A percentile compares a stretch with the other conserved stretches of the same genome.
Evolutionary conservation across 2,888 invertebrate species (phyloP).

Genomic region (Microctonus brassicae): DNA sequence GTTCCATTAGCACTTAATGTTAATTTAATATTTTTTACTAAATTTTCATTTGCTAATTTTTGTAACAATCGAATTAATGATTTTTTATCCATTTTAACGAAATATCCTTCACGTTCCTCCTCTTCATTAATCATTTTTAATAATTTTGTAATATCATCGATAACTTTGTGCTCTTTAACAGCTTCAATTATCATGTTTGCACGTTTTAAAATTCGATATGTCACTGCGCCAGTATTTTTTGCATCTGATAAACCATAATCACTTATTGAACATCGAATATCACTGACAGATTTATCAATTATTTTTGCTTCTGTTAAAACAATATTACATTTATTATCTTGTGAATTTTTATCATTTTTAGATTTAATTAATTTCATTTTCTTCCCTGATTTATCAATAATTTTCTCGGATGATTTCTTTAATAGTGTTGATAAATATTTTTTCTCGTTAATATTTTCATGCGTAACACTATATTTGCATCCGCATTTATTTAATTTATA

Average conservation of each 20-base stretch:
- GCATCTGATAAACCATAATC: conserved; percentile 51
- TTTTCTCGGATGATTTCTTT: not conserved
- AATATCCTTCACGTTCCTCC: conserved; percentile 73
- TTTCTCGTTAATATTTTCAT: not conserved
- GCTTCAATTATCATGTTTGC: conserved; percentile 76
- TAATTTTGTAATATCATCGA: conserved; percentile 72
- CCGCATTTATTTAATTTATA: not conserved
- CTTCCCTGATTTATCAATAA: not conserved
- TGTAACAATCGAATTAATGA: conserved; percentile 75
- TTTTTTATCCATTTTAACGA: conserved; percentile 76
- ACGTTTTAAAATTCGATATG: conserved; percentile 71
- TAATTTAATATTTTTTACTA: conserved; percentile 73
- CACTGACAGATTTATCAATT: not conserved
- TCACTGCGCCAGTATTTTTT: conserved; percentile 57
- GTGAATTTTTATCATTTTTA: not conserved
- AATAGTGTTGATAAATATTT: not conserved
- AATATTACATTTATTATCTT: not conserved
- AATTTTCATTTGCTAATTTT: conserved; percentile 73
- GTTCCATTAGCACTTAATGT: conserved; percentile 69
- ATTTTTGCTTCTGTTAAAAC: not conserved
- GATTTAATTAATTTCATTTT: not conserved
- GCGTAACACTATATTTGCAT: not conserved
- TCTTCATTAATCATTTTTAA: conserved; percentile 72
- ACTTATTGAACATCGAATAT: conserved; percentile 54
- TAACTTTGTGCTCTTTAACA: conserved; percentile 74